Conservation (phyloP, 2,113 vertebrate genomes). For the Corvus moneduloides region DNA sequence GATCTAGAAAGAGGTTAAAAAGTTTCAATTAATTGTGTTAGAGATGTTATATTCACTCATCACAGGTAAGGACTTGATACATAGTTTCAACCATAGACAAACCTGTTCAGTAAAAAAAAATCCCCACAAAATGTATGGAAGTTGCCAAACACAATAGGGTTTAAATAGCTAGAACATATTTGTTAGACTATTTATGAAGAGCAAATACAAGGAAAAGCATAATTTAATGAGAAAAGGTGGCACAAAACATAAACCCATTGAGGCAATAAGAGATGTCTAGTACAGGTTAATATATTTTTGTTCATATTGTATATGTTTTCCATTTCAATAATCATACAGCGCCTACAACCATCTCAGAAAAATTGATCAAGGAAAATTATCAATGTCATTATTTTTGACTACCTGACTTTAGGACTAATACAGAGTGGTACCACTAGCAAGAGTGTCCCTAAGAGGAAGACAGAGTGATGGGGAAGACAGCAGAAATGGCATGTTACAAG, state of each 20-base stretch:
- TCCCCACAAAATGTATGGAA: not conserved
- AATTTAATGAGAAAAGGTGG: not conserved
- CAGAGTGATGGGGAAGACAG: not conserved
- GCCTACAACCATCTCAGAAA: not conserved
- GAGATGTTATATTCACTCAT: not conserved
- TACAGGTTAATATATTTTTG: not conserved
- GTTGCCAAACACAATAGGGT: not conserved
- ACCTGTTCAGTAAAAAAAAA: not conserved
- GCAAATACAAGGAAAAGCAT: not conserved
- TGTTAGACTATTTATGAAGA: not conserved
- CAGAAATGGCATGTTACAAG: not conserved
- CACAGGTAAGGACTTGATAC: not conserved
- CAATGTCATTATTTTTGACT: not conserved
- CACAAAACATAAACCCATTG: not conserved
- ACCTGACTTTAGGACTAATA: not conserved
- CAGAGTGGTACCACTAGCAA: not conserved
- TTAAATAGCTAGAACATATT: not conserved
- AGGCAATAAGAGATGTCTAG: not conserved
- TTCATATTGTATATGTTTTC: not conserved
- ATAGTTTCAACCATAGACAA: not conserved
- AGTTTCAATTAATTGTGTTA: not conserved
- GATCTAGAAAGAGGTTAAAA: not conserved
- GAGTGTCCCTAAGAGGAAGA: not conserved
- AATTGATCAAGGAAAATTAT: not conserved
- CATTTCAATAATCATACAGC: not conserved